A percentile compares a stretch with the other conserved stretches of the same genome.
Conservation (phyloP, 2,797 vertebrate genomes). For the Rhinoraja longicauda region DNA sequence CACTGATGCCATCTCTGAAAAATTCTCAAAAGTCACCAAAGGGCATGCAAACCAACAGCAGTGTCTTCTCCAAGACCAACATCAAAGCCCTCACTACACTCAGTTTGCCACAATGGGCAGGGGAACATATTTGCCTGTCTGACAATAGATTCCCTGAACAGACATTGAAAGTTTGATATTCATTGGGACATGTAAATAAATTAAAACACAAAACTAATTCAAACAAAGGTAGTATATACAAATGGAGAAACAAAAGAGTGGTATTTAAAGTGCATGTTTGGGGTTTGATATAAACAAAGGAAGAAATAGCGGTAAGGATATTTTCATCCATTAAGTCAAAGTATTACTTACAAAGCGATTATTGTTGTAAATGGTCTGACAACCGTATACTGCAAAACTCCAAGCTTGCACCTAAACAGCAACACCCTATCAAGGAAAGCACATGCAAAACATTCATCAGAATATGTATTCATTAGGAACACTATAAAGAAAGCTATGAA, state of each 20-base stretch:
- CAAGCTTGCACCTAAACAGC: slow-evolving; percentile 87
- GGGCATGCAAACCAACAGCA: too few species aligned
- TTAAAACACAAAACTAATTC: too few species aligned
- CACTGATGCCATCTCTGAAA: too few species aligned
- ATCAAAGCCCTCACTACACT: too few species aligned
- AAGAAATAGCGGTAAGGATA: background rate
- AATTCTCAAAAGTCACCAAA: too few species aligned
- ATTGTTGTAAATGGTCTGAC: slow-evolving; percentile 91
- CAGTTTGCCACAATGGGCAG: too few species aligned
- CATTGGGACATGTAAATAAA: too few species aligned
- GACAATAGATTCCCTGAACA: too few species aligned
- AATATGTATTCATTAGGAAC: too few species aligned
- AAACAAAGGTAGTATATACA: background rate
- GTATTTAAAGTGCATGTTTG: background rate
- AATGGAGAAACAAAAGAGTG: background rate
- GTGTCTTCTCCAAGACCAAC: too few species aligned
- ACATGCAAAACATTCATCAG: slow-evolving; percentile 43
- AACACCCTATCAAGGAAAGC: slow-evolving; percentile 69
- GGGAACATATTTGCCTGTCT: too few species aligned
- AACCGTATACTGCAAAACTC: slow-evolving; percentile 93
- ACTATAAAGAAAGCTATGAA: background rate
- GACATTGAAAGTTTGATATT: too few species aligned
- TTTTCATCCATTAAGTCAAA: background rate
- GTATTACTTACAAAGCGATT: slow-evolving; percentile 81
- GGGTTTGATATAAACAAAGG: background rate